Evolutionary conservation across 2,888 invertebrate species (phyloP), one percentile per base, ranked within the genome.

Genomic region (Stramonita haemastoma): DNA sequence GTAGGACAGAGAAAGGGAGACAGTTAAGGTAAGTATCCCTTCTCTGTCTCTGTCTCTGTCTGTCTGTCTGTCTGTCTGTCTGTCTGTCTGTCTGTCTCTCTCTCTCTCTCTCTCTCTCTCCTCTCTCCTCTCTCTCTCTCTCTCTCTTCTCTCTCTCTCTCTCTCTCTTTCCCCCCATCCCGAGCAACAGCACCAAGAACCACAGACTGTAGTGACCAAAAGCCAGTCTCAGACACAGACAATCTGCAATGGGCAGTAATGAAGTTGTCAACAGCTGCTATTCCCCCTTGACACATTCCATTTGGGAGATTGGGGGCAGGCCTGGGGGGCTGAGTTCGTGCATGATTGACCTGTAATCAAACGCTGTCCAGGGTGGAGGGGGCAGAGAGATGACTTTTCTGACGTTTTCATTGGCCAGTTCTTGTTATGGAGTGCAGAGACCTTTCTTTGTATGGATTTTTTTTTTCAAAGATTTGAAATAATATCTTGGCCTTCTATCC

Each of bases 291-390:
- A 83, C 81, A 83, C 22, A 29, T 46, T 46, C 81, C 36, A 46
- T 83, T 83, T 46, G 36, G 81, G 81, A 83, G 81, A 83, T 83
- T 83, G 46, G 36, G 81, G 36, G 36, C 46, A 83, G 81, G 81
- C 81, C 46, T 83, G 46, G 81, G 46, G 81, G 46, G 81, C 81
- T 46, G 22, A 6, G 81, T 13, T 6, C 81, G 81, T 36, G 81
- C 81, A 36, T 46, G 81, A 83, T 83, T 83, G 81, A 83, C 81
- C 81, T 83, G 81, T 83, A 83, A 83, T 83, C 81, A 83, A 83
- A 83, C 22, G 19, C 19, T 29, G 46, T 83, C 36, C 13, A 36
- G 2, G 79, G 19, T 22, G 17, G 32, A 17, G 81, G 5, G 22
- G 46, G 81, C 36, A 83, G 36, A 83, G 19, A 36, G 81, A 46